A percentile compares a stretch with the other conserved stretches of the same genome.
Evolutionary conservation across 2,113 vertebrate species (phyloP).

Genomic region (Orthonyx spaldingii): DNA sequence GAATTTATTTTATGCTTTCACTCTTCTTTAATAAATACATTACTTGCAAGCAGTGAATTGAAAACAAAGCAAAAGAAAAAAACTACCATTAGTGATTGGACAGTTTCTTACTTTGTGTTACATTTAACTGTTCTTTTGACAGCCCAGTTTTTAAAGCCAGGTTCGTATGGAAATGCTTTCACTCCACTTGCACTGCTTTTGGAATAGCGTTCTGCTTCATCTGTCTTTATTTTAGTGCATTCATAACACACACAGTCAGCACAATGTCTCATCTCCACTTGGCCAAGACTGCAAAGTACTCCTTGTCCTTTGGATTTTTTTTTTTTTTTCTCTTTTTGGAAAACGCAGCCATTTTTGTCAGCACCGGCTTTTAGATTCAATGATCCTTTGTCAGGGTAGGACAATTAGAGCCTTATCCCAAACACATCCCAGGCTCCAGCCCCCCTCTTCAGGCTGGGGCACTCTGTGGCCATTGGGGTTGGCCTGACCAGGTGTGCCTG

Average conservation of each 20-base stretch:
- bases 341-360: conserved; percentile 69
- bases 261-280: conserved; percentile 86
- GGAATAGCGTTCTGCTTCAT: conserved; percentile 98
- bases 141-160: conserved; percentile 99
- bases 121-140: conserved; percentile 99
- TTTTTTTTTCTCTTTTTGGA: neutral
- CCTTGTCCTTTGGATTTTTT: conserved; percentile 3
- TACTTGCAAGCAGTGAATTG: conserved; percentile 85
- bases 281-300: conserved; percentile 24
- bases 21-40: conserved; percentile 81
- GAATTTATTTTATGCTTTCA: conserved; percentile 85
- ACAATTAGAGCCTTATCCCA: neutral
- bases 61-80: conserved; percentile 76
- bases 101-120: conserved; percentile 99
- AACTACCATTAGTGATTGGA: conserved; percentile 87
- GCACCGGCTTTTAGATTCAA: neutral
- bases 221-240: conserved; percentile 92
- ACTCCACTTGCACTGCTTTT: conserved; percentile 99
- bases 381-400: neutral
- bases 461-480: neutral
- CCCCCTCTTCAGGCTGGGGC: neutral
- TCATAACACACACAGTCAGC: conserved; percentile 86
- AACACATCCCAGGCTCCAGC: neutral
- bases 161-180: conserved; percentile 99
- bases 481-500: neutral